Conservation (phyloP, 1,140 invertebrate genomes). For the Drosophila pectinifera region DNA sequence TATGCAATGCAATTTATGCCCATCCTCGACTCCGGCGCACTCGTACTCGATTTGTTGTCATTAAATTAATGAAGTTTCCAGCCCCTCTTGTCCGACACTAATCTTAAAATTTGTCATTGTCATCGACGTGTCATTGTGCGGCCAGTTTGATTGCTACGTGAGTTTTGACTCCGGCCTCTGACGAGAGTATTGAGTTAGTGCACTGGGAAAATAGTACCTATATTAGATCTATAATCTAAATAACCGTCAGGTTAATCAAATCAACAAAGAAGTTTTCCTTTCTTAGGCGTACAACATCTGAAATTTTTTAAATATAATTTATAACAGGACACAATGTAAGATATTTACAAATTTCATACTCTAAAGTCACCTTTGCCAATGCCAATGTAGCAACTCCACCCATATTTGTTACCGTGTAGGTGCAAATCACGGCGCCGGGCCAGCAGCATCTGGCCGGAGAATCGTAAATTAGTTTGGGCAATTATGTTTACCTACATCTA, state of each 20-base stretch:
- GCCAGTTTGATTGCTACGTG: slow-evolving; percentile 31
- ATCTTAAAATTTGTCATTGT: slow-evolving; percentile 72
- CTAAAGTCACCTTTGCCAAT: background rate
- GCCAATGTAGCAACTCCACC: no score
- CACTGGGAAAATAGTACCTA: slow-evolving; percentile 3
- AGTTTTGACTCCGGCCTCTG: slow-evolving; percentile 4
- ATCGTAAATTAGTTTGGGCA: slow-evolving; percentile 62
- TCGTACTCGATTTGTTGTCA: slow-evolving; percentile 69
- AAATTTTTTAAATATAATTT: no score
- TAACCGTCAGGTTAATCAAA: no score
- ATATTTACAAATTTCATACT: background rate
- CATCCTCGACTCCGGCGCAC: slow-evolving; percentile 14
- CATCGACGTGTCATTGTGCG: slow-evolving; percentile 43
- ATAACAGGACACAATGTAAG: no score
- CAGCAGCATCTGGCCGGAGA: slow-evolving; percentile 22
- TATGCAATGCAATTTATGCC: slow-evolving; percentile 59
- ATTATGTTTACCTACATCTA: slow-evolving; percentile 77
- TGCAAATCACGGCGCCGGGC: slow-evolving; percentile 18
- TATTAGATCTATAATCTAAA: no score
- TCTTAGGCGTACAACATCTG: no score
- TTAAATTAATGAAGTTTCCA: slow-evolving; percentile 70
- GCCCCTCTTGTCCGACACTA: slow-evolving; percentile 42
- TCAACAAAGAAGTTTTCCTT: no score
- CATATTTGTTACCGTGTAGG: slow-evolving; percentile 1
- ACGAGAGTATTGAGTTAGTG: slow-evolving; percentile 20